Evolutionary conservation across 2,113 vertebrate species (phyloP).

Genomic region (Phycodurus eques): DNA sequence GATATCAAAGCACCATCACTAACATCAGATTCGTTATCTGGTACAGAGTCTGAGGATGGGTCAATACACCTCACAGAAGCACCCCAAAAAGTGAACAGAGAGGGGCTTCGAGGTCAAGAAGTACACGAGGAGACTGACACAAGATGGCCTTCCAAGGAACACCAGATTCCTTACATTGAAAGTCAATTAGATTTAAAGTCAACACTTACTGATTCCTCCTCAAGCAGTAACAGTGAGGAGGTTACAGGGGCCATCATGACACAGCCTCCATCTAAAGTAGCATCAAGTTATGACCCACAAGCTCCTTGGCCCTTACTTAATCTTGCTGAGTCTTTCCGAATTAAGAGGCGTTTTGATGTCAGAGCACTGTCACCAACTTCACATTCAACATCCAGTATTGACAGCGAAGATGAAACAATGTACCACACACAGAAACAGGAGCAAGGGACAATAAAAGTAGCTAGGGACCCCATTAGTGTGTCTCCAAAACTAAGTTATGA

Average conservation of each 20-base stretch:
- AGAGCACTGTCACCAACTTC: conserved; percentile 1
- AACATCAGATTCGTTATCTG: conserved; percentile 13
- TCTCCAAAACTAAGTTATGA: neutral
- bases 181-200: conserved; percentile 24
- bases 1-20: conserved; percentile 27
- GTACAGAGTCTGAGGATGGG: conserved; percentile 31
- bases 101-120: neutral
- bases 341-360: conserved; percentile 16
- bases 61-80: neutral
- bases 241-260: neutral
- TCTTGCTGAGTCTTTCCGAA: neutral
- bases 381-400: conserved; percentile 27
- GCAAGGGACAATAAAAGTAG: neutral
- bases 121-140: neutral
- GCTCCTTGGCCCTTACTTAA: neutral
- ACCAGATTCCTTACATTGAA: neutral
- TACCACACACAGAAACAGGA: neutral
- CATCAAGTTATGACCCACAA: neutral
- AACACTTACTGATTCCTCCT: conserved; percentile 13
- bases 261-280: neutral
- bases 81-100: no score
- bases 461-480: neutral
- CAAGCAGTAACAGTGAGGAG: conserved; percentile 13
- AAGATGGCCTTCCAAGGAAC: conserved; percentile 9
- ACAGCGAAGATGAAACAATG: conserved; percentile 12